These are phyloP conservation scores for Pterostichus madidus DNA, from an alignment of 2,888 invertebrate genomes.

Conservation along the genomic window DNA sequence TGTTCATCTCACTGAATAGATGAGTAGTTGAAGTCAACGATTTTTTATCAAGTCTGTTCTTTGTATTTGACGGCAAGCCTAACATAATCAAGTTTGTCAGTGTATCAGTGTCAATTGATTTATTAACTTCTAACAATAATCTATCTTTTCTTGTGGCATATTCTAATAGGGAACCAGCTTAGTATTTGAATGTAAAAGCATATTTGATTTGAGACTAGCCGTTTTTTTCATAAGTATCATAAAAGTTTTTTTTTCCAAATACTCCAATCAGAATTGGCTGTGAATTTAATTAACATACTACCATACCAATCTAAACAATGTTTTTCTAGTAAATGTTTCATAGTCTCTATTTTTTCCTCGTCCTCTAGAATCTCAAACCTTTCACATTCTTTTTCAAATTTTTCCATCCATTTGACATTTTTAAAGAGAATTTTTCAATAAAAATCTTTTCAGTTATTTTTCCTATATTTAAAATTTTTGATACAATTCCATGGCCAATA, in stretches of 20 bases:
- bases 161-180: no score
- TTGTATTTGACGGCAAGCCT: conserved; percentile 47
- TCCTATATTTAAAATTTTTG: conserved; percentile 14
- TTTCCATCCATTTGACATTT: conserved; percentile 10
- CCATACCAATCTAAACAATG: conserved; percentile 66
- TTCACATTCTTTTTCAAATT: conserved; percentile 39
- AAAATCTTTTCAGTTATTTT: conserved; percentile 31
- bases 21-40: no score
- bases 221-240: conserved; percentile 66
- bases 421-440: conserved; percentile 32
- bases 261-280: conserved; percentile 62
- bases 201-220: conserved; percentile 67
- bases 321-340: conserved; percentile 57
- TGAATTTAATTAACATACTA: no score
- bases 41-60: conserved; percentile 42
- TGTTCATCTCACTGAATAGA: no score
- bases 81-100: conserved; percentile 54
- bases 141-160: no score
- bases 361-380: no score
- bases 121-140: no score
- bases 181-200: no score
- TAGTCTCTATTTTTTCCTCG: neutral
- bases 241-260: conserved; percentile 67
- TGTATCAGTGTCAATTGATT: conserved; percentile 54
- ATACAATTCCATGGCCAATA: conserved; percentile 12